These are phyloP conservation scores for Cichlasoma orientale DNA, from an alignment of 2,797 vertebrate genomes.

Conservation along the genomic window DNA sequence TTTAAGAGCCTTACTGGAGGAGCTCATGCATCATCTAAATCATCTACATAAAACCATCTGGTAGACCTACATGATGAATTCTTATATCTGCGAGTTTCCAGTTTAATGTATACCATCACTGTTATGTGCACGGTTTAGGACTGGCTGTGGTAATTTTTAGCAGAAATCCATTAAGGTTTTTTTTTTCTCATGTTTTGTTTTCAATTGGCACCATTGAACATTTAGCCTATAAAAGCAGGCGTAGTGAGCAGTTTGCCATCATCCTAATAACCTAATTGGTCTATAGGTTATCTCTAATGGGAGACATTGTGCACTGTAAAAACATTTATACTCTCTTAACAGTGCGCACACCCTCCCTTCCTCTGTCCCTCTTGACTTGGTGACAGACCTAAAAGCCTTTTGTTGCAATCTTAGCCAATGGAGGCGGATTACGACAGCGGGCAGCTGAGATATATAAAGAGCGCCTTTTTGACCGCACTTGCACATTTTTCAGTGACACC, in stretches of 20 bases:
- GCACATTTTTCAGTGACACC: conserved; percentile 89
- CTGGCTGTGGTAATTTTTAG: neutral
- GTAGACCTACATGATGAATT: neutral
- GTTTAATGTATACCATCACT: conserved; percentile 6
- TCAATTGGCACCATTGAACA: neutral
- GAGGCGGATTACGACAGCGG: conserved; percentile 95
- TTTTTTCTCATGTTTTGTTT: neutral
- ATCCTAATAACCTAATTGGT: conserved; percentile 53
- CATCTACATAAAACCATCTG: neutral
- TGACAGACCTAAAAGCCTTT: conserved; percentile 97
- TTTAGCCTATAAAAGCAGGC: conserved; percentile 5
- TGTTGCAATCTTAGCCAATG: conserved; percentile 97
- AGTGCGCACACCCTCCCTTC: conserved; percentile 75
- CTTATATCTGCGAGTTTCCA: neutral
- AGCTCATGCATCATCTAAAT: conserved; percentile 3
- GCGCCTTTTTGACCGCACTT: conserved; percentile 84
- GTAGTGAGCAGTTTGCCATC: conserved; percentile 15
- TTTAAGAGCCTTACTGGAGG: neutral
- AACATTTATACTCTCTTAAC: conserved; percentile 68
- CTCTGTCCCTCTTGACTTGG: conserved; percentile 86
- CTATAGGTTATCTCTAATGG: conserved; percentile 40
- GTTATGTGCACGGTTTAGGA: neutral
- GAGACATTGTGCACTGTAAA: conserved; percentile 63
- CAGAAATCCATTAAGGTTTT: neutral
- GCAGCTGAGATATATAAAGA: conserved; percentile 95